Conservation (phyloP, 2,113 vertebrate species). For the human (Homo sapiens) region GRCh38 chr3:157253001-157253500, state of each 20-base stretch:
- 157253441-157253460: no score
- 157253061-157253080: not conserved
- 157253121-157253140: not conserved
- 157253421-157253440: not conserved
- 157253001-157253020: not conserved
- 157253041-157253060: constrained; percentile 12
- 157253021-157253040: not conserved
- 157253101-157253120: not conserved
- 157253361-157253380: not conserved
- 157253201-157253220: not conserved
- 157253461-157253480: no score
- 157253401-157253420: not conserved
- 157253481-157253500: not conserved
- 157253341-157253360: not conserved
- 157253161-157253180: not conserved
- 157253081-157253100: not conserved
- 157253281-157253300: not conserved
- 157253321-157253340: not conserved
- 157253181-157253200: not conserved
- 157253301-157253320: not conserved
- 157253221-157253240: not conserved
- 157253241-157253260: not conserved
- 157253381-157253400: not conserved
- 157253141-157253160: not conserved
- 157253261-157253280: not conserved